Conservation (phyloP, 23 tunicate genomes). For the Trididemnum nubilum region DNA sequence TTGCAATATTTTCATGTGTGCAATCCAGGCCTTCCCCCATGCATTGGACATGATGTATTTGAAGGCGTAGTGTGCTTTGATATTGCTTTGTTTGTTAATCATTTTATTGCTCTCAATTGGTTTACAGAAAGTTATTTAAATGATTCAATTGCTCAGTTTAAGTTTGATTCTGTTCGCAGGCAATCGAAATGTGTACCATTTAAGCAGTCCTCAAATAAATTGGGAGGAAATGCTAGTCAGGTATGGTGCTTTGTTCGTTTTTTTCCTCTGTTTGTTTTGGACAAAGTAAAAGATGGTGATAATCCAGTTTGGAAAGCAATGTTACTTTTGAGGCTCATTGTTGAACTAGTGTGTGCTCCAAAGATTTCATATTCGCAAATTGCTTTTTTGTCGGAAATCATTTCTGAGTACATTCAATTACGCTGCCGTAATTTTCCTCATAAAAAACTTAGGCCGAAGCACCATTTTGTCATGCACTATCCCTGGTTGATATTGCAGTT, state of each 20-base stretch:
- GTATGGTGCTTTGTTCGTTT: constrained; percentile 48
- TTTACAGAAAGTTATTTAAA: background rate
- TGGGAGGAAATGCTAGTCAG: constrained; percentile 46
- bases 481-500: constrained; percentile 37
- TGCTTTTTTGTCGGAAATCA: background rate
- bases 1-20: constrained; percentile 36
- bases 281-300: constrained; percentile 6
- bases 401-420: constrained; percentile 4
- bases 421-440: background rate
- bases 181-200: too few species aligned
- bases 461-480: constrained; percentile 49
- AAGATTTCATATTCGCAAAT: background rate
- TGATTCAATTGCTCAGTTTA: too few species aligned
- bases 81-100: constrained; percentile 20
- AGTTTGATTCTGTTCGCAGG: too few species aligned
- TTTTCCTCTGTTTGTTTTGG: constrained; percentile 34
- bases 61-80: constrained; percentile 49
- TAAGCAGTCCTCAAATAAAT: too few species aligned
- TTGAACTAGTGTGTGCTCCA: constrained; percentile 22
- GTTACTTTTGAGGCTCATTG: constrained; percentile 14
- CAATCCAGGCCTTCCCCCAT: constrained; percentile 33
- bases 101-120: background rate
- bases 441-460: constrained; percentile 47
- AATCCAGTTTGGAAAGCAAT: constrained; percentile 11
- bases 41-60: constrained; percentile 48